These are phyloP conservation scores for Odocoileus virginianus DNA, from an alignment of 2,113 vertebrate genomes.

Conservation along the genomic window DNA sequence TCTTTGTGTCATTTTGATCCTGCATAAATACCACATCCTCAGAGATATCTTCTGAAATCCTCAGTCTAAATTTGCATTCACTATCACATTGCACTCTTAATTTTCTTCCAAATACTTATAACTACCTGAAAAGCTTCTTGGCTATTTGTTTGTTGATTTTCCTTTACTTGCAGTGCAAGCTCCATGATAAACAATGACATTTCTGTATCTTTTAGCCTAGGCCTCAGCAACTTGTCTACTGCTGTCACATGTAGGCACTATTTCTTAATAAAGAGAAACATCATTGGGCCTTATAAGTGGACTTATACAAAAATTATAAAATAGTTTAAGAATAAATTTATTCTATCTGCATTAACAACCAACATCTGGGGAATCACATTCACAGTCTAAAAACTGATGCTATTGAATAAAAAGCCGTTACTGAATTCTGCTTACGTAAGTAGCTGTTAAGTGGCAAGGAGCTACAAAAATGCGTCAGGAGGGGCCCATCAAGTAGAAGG, in stretches of 20 bases:
- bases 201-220: neutral
- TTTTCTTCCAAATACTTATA: slow-evolving; percentile 63
- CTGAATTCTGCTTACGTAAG: neutral
- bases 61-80: slow-evolving; percentile 63
- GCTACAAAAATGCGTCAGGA: neutral
- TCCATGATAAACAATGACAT: neutral
- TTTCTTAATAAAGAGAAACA: neutral
- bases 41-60: slow-evolving; percentile 63
- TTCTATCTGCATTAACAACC: neutral
- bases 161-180: neutral
- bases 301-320: neutral
- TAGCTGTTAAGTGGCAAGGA: neutral
- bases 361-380: neutral
- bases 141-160: slow-evolving; percentile 26
- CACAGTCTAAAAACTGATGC: neutral
- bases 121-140: slow-evolving; percentile 41
- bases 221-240: neutral
- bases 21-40: slow-evolving; percentile 67
- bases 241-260: neutral
- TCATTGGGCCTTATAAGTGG: neutral
- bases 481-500: neutral
- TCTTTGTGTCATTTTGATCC: slow-evolving; percentile 63
- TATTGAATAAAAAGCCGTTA: neutral
- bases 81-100: slow-evolving; percentile 32
- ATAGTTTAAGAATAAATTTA: neutral